These are phyloP conservation scores for Mamestra brassicae DNA, from an alignment of 2,888 invertebrate species.

Conservation along the genomic window DNA sequence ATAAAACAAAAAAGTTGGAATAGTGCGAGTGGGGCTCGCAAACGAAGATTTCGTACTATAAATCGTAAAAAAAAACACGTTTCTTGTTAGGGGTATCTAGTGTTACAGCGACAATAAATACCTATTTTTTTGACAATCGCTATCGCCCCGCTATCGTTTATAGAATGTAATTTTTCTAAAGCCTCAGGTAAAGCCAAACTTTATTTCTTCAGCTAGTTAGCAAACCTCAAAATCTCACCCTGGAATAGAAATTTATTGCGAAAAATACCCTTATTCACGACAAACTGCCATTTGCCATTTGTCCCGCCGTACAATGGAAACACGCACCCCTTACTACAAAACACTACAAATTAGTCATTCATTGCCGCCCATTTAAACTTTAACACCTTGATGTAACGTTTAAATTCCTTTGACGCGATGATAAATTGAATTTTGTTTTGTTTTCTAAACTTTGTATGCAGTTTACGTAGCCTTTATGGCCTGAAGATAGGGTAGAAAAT, in stretches of 20 bases:
- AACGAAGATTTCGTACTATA: too few species aligned
- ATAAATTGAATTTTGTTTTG: slow-evolving; percentile 67
- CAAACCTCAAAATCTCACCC: slow-evolving; percentile 7
- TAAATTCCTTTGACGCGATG: slow-evolving; percentile 75
- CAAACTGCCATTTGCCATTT: slow-evolving; percentile 59
- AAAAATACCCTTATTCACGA: slow-evolving; percentile 26
- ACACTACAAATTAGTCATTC: slow-evolving; percentile 73
- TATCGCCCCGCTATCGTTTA: too few species aligned
- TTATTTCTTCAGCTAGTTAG: neutral
- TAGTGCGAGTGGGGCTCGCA: too few species aligned
- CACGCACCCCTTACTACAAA: slow-evolving; percentile 71
- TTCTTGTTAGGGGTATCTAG: too few species aligned
- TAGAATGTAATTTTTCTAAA: neutral
- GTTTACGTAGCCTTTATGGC: slow-evolving; percentile 30
- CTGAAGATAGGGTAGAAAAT: slow-evolving; percentile 60
- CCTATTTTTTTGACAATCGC: too few species aligned
- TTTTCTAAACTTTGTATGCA: slow-evolving; percentile 46
- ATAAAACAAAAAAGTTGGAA: too few species aligned
- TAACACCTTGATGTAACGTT: slow-evolving; percentile 76
- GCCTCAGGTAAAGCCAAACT: neutral
- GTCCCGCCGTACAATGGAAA: slow-evolving; percentile 72
- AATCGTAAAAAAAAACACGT: too few species aligned
- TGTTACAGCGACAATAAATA: too few species aligned
- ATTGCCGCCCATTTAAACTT: slow-evolving; percentile 74
- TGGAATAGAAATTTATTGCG: slow-evolving; percentile 6